Conservation (phyloP, 2,113 vertebrate genomes). For the Actenoides lindsayi region DNA sequence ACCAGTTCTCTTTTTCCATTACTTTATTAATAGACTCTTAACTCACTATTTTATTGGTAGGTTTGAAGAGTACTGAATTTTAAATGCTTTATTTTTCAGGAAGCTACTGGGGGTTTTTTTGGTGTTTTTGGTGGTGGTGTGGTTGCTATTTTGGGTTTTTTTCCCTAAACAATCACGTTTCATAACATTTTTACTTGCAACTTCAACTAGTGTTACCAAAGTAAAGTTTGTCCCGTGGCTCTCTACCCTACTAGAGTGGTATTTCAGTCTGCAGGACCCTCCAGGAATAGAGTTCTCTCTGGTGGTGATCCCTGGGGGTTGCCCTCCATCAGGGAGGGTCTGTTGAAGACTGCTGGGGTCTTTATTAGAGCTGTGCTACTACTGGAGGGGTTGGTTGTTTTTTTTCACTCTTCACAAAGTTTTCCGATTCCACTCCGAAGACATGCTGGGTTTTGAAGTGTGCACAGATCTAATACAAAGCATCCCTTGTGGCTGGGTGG, state of each 20-base stretch:
- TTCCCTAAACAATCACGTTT: not conserved
- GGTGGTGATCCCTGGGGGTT: not conserved
- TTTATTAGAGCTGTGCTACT: not conserved
- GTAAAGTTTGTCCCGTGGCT: not conserved
- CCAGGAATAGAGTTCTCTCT: not conserved
- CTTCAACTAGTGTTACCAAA: not conserved
- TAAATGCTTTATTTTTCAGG: not conserved
- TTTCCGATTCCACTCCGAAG: not conserved
- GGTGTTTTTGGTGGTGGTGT: not conserved
- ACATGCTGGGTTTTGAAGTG: not conserved
- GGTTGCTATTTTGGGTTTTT: too few species aligned
- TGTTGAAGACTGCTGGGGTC: not conserved
- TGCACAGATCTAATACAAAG: not conserved
- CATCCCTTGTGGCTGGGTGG: not conserved
- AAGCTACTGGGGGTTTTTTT: not conserved
- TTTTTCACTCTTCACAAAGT: not conserved
- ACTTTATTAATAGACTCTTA: not conserved
- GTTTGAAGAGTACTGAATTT: not conserved
- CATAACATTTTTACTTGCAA: not conserved
- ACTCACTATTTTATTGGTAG: not conserved
- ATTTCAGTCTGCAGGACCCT: not conserved
- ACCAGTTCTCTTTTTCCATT: not conserved
- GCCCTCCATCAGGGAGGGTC: not conserved
- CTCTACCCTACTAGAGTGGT: not conserved
- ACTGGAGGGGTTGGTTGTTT: not conserved